Evolutionary conservation across 2,888 invertebrate species (phyloP), one percentile per base, ranked within the genome.

Genomic region (Bellardia bayeri): DNA sequence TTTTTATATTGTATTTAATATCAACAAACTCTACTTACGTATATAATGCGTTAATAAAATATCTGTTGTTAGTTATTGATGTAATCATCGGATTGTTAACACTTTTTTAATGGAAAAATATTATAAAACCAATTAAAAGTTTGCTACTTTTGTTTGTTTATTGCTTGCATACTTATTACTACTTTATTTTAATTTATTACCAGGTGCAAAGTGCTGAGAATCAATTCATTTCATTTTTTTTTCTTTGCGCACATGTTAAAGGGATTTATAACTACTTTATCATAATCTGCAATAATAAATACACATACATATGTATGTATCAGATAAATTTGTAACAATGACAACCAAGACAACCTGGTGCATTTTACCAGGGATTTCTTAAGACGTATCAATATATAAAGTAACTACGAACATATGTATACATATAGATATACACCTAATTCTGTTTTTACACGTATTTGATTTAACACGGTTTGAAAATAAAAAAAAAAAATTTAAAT

Each of bases 21-120:
- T 2, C 23, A 63, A 3, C 23, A 33, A 23, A 16, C 6, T 23
- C 16, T 78, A 37, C 1, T 6, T 37, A 5, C 0, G 37, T 6
- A 37, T 37, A 1, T 14, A 54, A 66, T 42, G n/a, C 16, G 37
- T 76, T 16, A 78, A 78, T 68, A 23, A 42, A 42, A 64, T n/a
- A 78, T 40, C 42, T 66, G 14, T 16, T 42, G 5, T 54, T 78
- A 78, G 5, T 54, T 78, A 78, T 78, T 56, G 42, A 56, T 68
- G 13, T 33, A 68, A 78, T 56, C 66, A 56, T 54, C 54, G 45
- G 42, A 42, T 45, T 78, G 42, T 68, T 78, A 68, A 68, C 45
- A 66, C 42, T 56, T 58, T 68, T 37, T 78, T 56, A 56, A 68
- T 45, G 11, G 56, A n/a, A 45, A 54, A 66, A 30, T 42, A 63